Percentiles rank a stretch among this genome's conserved stretches.
These are phyloP conservation scores for Chrysotoxum bicinctum DNA, from an alignment of 2,888 invertebrate species.

Conservation along the genomic window DNA sequence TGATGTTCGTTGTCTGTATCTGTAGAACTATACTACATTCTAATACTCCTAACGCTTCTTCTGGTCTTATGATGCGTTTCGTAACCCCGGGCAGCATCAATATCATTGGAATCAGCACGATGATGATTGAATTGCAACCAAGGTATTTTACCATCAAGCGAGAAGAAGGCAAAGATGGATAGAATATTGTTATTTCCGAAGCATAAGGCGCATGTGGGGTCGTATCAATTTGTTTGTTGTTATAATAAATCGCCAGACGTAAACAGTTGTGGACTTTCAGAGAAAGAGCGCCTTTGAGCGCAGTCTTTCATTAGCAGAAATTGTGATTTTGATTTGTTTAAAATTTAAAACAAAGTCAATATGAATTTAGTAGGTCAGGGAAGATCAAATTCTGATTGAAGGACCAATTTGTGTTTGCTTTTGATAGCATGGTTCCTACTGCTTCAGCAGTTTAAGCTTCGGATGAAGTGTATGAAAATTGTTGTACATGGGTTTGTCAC, in stretches of 20 bases:
- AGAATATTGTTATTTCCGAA: neutral
- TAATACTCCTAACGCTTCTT: neutral
- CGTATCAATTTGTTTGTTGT: conserved; percentile 45
- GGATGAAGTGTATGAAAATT: no score
- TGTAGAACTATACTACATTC: neutral
- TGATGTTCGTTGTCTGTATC: conserved; percentile 22
- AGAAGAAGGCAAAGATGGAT: conserved; percentile 16
- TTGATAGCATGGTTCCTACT: no score
- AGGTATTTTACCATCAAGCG: conserved; percentile 35
- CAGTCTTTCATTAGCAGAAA: no score
- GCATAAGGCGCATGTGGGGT: neutral
- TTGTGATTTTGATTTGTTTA: no score
- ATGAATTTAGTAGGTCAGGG: no score
- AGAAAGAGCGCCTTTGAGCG: neutral
- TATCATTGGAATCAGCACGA: conserved; percentile 56
- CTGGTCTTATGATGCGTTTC: conserved; percentile 31
- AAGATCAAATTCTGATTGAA: no score
- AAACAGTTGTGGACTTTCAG: neutral
- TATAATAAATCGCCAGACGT: conserved; percentile 6
- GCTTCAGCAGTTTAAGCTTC: no score
- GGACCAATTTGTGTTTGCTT: no score
- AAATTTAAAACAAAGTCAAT: no score
- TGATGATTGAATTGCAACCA: conserved; percentile 70
- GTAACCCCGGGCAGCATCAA: conserved; percentile 49
- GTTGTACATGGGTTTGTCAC: no score